Evolutionary conservation across 2,888 invertebrate genomes (phyloP).

Genomic region (Ligdia adustata): DNA sequence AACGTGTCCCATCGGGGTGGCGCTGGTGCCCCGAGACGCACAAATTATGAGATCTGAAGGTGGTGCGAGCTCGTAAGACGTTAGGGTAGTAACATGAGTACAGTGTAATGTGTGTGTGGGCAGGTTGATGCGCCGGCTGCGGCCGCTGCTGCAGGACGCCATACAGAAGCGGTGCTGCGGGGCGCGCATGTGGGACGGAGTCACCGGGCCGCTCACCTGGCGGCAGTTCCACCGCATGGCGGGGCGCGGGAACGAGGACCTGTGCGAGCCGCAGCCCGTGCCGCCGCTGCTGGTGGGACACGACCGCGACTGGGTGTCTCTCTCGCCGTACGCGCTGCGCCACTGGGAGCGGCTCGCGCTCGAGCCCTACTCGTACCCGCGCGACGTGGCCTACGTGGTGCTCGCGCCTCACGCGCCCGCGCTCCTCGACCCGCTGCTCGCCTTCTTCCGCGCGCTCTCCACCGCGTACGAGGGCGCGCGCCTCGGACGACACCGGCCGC

Average conservation of each 20-base stretch:
- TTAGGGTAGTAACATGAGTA: too few relatives aligned
- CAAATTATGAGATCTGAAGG: slow-evolving; percentile 24
- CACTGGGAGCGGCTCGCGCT: slow-evolving; percentile 99
- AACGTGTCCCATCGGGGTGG: slow-evolving; percentile 2
- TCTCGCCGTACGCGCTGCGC: slow-evolving; percentile 96
- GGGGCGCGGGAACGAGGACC: slow-evolving; percentile 96
- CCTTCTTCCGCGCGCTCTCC: slow-evolving; percentile 96
- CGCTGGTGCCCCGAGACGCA: slow-evolving; percentile 12
- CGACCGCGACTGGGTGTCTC: slow-evolving; percentile 96
- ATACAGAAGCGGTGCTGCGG: slow-evolving; percentile 96
- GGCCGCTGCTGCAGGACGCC: slow-evolving; percentile 97
- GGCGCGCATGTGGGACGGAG: slow-evolving; percentile 96
- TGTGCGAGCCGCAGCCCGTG: slow-evolving; percentile 98
- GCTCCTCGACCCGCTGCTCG: slow-evolving; percentile 89
- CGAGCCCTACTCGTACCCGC: slow-evolving; percentile 97
- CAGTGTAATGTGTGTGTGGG: background rate
- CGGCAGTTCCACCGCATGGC: slow-evolving; percentile 98
- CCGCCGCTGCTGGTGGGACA: slow-evolving; percentile 97
- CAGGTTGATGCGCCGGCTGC: slow-evolving; percentile 91
- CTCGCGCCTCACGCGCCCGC: slow-evolving; percentile 96
- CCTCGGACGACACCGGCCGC: slow-evolving; percentile 96
- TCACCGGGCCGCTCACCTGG: slow-evolving; percentile 99
- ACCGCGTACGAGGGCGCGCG: slow-evolving; percentile 97
- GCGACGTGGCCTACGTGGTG: slow-evolving; percentile 97
- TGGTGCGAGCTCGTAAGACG: too few relatives aligned